Percentiles rank a stretch among this genome's conserved stretches.
phyloP scores from a whole-genome alignment of 92 coral and sea anemone genomes.

The Nematostella vectensis region DNA sequence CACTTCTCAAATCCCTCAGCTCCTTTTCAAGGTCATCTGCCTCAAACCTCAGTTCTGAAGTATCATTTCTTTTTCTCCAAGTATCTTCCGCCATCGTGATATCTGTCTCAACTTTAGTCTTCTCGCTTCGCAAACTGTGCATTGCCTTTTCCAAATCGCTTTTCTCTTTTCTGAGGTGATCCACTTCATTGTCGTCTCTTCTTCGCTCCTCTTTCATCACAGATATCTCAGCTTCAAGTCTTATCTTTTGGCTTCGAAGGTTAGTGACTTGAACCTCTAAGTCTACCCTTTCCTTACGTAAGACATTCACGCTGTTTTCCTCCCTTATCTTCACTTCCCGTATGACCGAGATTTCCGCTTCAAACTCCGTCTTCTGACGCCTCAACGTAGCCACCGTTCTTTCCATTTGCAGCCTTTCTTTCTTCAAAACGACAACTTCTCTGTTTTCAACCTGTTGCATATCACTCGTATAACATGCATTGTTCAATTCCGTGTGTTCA shows the following conservation, averaged over 20 bases:
- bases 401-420: slow-evolving; percentile 67
- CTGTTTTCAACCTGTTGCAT: slow-evolving; percentile 38
- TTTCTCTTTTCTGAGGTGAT: slow-evolving; percentile 49
- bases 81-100: slow-evolving; percentile 45
- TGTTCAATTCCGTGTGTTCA: not conserved
- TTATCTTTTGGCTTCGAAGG: slow-evolving; percentile 62
- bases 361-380: slow-evolving; percentile 71
- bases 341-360: slow-evolving; percentile 57
- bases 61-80: slow-evolving; percentile 42
- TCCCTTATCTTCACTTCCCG: slow-evolving; percentile 58
- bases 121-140: slow-evolving; percentile 54
- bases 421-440: slow-evolving; percentile 48
- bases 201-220: slow-evolving; percentile 33
- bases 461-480: slow-evolving; percentile 25
- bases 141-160: slow-evolving; percentile 53
- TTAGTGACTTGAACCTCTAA: slow-evolving; percentile 59
- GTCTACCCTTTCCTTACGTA: slow-evolving; percentile 62
- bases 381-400: slow-evolving; percentile 46
- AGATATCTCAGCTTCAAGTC: slow-evolving; percentile 58
- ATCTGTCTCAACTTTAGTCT: slow-evolving; percentile 51
- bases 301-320: slow-evolving; percentile 45
- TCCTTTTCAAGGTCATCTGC: slow-evolving; percentile 41
- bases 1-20: slow-evolving; percentile 37
- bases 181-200: slow-evolving; percentile 44
- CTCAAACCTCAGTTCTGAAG: slow-evolving; percentile 35